A percentile compares a stretch with the other conserved stretches of the same genome.
Evolutionary conservation across 2,888 invertebrate genomes (phyloP).

Genomic region (Chrysodeixis includens): DNA sequence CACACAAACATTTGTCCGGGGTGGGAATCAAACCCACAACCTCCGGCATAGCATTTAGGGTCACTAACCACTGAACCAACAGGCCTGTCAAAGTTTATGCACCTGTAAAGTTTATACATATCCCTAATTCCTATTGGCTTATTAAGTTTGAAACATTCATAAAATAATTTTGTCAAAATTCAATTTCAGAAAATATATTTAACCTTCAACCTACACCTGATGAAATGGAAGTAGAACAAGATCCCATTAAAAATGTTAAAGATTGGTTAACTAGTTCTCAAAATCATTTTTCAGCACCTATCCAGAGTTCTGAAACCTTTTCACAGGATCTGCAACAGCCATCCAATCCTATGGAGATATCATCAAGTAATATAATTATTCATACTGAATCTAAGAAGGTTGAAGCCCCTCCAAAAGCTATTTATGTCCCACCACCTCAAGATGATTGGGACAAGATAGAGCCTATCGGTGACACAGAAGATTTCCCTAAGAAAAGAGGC

Average conservation of each 20-base stretch:
- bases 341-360: conserved; percentile 61
- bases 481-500: conserved; percentile 62
- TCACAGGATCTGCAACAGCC: conserved; percentile 62
- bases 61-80: too few relatives aligned
- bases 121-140: neutral
- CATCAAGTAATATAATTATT: conserved; percentile 73
- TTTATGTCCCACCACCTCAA: conserved; percentile 70
- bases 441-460: conserved; percentile 86
- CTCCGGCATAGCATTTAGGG: too few relatives aligned
- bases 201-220: conserved; percentile 57
- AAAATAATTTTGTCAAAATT: neutral
- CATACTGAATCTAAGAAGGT: conserved; percentile 67
- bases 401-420: conserved; percentile 62
- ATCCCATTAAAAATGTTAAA: conserved; percentile 77
- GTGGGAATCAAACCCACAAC: too few relatives aligned
- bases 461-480: conserved; percentile 71
- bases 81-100: too few relatives aligned
- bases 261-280: conserved; percentile 82
- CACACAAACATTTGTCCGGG: too few relatives aligned
- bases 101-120: neutral
- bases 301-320: conserved; percentile 67
- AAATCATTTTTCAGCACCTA: conserved; percentile 80
- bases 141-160: neutral
- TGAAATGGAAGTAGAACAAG: conserved; percentile 63
- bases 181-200: conserved; percentile 77